Evolutionary conservation across 1,140 invertebrate species (phyloP).

Genomic region (Battus philenor): DNA sequence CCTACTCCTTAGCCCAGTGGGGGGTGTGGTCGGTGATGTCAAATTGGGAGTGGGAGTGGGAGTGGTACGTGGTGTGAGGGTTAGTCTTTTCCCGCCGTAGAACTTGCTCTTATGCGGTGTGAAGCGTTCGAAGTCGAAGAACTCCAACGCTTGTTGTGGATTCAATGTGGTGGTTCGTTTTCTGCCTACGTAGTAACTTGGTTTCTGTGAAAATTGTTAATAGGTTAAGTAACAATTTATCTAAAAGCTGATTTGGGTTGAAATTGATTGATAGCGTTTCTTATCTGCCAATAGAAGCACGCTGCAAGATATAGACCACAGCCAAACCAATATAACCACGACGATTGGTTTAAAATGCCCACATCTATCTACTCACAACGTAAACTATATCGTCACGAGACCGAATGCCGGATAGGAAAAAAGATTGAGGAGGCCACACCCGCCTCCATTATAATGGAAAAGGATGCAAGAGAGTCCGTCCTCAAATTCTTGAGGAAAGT

Average conservation of each 20-base stretch:
- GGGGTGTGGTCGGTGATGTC: not conserved
- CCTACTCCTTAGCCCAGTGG: not conserved
- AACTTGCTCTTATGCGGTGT: not conserved
- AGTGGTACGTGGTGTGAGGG: too few species aligned
- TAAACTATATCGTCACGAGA: not conserved
- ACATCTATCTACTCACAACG: not conserved
- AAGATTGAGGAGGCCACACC: too few species aligned
- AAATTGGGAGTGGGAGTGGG: not conserved
- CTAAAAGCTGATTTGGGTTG: too few species aligned
- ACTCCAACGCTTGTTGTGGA: not conserved
- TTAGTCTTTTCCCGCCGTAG: too few species aligned
- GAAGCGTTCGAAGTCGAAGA: not conserved
- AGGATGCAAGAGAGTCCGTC: too few species aligned
- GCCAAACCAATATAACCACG: too few species aligned
- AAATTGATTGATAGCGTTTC: too few species aligned
- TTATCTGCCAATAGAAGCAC: too few species aligned
- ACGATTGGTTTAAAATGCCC: not conserved
- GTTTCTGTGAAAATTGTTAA: slow-evolving; percentile 29
- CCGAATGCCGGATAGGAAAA: too few species aligned
- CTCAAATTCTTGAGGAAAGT: too few species aligned
- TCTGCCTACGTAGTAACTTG: slow-evolving; percentile 31
- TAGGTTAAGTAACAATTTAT: not conserved
- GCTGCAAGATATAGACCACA: too few species aligned
- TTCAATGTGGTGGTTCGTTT: slow-evolving; percentile 33
- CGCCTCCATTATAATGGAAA: too few species aligned